Evolutionary conservation across 2,888 invertebrate species (phyloP).

Genomic region (Pammene aurita): DNA sequence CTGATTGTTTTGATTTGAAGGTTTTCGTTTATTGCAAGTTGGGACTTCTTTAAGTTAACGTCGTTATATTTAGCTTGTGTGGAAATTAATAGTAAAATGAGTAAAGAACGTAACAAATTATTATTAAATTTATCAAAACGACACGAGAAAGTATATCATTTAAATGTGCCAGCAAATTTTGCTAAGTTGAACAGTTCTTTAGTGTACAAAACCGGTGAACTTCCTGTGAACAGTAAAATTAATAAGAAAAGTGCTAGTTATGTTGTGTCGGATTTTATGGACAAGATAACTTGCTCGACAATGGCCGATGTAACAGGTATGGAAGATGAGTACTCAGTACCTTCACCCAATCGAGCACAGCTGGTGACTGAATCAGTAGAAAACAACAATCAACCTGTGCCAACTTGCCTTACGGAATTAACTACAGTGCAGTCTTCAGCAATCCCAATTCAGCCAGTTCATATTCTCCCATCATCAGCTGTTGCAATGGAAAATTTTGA

Average conservation of each 20-base stretch:
- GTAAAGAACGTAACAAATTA: conserved; percentile 1
- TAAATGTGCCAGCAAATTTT: not conserved
- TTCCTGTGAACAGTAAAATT: not conserved
- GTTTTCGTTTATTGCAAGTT: not conserved
- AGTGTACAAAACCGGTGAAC: not conserved
- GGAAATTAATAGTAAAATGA: not conserved
- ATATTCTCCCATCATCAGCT: not conserved
- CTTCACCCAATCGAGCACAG: not conserved
- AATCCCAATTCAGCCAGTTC: not conserved
- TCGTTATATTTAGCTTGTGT: not conserved
- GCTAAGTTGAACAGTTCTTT: not conserved
- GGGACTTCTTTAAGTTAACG: not conserved
- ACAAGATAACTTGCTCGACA: conserved; percentile 1
- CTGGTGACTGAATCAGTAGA: not conserved
- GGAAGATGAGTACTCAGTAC: not conserved
- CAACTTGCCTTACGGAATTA: too few species aligned
- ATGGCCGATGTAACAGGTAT: conserved; percentile 3
- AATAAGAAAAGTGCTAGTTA: conserved; percentile 2
- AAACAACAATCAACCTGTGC: not conserved
- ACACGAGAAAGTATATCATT: not conserved
- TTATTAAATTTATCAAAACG: not conserved
- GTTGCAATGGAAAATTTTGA: not conserved
- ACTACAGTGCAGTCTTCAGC: too few species aligned
- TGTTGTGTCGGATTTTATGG: not conserved
- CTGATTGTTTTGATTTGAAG: not conserved